A percentile compares a stretch with the other conserved stretches of the same genome.
Conservation (phyloP, 2,797 vertebrate genomes). For the Siniperca scherzeri region DNA sequence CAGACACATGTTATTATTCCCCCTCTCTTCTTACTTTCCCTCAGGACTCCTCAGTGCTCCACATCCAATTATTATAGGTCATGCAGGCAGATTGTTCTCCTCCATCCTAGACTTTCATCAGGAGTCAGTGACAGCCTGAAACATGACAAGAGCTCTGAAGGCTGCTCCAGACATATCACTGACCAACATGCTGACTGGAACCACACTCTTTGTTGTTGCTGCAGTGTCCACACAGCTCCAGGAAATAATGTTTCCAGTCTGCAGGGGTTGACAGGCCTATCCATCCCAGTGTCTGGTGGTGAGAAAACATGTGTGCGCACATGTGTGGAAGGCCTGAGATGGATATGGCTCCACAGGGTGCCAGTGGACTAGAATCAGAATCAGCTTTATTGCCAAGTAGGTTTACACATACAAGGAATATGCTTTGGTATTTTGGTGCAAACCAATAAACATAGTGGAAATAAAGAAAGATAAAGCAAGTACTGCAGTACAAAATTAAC, state of each 20-base stretch:
- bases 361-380: too few species aligned
- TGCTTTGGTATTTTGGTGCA: too few species aligned
- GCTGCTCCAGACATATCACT: background rate
- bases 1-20: background rate
- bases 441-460: too few species aligned
- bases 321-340: slow-evolving; percentile 4
- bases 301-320: slow-evolving; percentile 2
- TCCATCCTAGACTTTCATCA: slow-evolving; percentile 19
- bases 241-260: slow-evolving; percentile 46
- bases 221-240: slow-evolving; percentile 46
- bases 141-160: slow-evolving; percentile 13
- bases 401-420: too few species aligned
- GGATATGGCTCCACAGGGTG: background rate
- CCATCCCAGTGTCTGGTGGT: slow-evolving; percentile 40
- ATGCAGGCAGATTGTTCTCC: slow-evolving; percentile 33
- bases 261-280: slow-evolving; percentile 52
- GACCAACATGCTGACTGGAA: background rate
- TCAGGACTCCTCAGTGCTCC: slow-evolving; percentile 2
- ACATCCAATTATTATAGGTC: slow-evolving; percentile 33
- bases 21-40: background rate
- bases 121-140: background rate
- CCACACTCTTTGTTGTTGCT: slow-evolving; percentile 17
- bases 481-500: too few species aligned
- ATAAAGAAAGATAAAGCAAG: too few species aligned
- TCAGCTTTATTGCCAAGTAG: too few species aligned